Base-by-base conservation (phyloP, 2,113 vertebrate genomes). In the Microtus richardsoni region DNA sequence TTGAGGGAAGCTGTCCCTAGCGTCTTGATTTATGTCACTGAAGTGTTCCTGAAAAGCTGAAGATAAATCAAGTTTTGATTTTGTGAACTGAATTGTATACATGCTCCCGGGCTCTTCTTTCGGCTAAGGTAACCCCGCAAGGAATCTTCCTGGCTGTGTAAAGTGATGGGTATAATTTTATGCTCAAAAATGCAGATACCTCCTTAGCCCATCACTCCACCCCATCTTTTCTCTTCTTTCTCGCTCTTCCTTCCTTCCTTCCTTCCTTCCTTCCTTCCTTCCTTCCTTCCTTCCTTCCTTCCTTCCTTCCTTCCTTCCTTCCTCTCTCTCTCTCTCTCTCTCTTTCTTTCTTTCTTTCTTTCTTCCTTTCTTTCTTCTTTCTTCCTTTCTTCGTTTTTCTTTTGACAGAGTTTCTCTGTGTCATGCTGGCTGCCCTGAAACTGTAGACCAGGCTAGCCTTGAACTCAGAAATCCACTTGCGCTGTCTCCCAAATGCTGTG, bases 31-130 rank as follows among this genome's bases (percentile, higher is more conserved):
- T 89, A 88, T 71, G 54, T 89, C 52, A 88, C 0, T 36, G 66
- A 90, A 86, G 44, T 66, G 24, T 95, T 96, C 92, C 91, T 91
- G 44, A 93, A 97, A 95, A 97, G 88, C 26, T 75, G 17, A 74
- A 86, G 77, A 89, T 75, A 78, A 93, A 88, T 58, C 79, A 64
- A 62, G 90, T 44, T 85, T 88, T 90, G 68, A 49, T 93, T 96
- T 85, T 92, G n/a, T 85, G 58, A 94, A 88, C 11, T 11, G 52
- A 93, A 75, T 88, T 64, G 82, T 41, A n/a, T 49, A 24, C 17
- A 62, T 22, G 58, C 60, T 64, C 49, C 28, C 0, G 66, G 62
- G 83, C 91, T 44, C 39, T 58, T 66, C 39, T 82, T 94, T 90
- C 28, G 74, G 60, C n/a, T 28, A 39, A 71, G 62, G 22, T 21